Base-by-base conservation (phyloP, 2,113 vertebrate species). In the Felis chaus region DNA sequence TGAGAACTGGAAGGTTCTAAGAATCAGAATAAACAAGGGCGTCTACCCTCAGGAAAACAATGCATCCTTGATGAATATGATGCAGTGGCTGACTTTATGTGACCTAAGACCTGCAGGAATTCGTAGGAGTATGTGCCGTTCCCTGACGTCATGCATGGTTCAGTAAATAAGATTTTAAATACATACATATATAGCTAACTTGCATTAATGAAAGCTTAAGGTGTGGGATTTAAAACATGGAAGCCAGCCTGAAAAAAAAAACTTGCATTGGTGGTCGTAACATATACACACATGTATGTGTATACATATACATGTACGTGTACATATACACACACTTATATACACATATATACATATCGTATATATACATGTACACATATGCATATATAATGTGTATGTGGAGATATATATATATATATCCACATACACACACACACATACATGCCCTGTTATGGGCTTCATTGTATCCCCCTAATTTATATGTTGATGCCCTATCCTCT, bases 1-100 rank as follows among this genome's bases (percentile, higher is more conserved):
- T 14, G 7, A 13, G 27, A 0, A 0, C 25, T 65, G 23, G 23
- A n/a, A 11, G 9, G 0, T 31, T 23, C 33, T 53, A 36, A 48
- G 5, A 10, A 14, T 41, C 69, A 41, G n/a, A 55, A 39, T 18
- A 39, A 53, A 53, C 81, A 10, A 1, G 48, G 4, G 55, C 4
- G 3, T 76, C 41, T 36, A 8, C 45, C 13, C 45, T 39, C 53
- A 15, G 50, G 11, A 41, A 61, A 31, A 61, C 1, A 19, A 12
- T 13, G 27, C 21, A 21, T 41, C 9, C 10, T 2, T 29, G 23
- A 7, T 7, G 41, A 33, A 6, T 85, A 1, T 8, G 19, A 9
- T 11, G 3, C 5, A 18, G 12, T 6, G 15, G 0, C 31, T 27
- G 23, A 8, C 4, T 41, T 31, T 45, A 39, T 21, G 69, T 4